Conservation (phyloP, 2,113 vertebrate species). For the Gallinago paraguaiae region DNA sequence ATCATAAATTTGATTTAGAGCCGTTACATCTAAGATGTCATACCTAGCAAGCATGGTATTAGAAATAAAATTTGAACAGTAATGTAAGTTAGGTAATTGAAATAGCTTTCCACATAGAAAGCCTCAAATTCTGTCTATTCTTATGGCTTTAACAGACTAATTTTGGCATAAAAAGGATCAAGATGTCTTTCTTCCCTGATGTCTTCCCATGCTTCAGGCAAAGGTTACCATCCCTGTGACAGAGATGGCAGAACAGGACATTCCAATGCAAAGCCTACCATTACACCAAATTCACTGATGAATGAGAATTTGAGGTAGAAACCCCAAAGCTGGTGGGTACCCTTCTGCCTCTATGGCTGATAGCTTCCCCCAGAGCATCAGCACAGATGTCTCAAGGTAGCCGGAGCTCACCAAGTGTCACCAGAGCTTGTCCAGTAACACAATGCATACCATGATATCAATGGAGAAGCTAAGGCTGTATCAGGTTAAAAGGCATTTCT, state of each 20-base stretch:
- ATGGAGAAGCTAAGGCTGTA: not conserved
- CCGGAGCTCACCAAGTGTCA: not conserved
- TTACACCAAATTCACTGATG: not conserved
- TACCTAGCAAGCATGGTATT: not conserved
- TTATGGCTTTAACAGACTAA: not conserved
- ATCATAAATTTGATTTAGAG: not conserved
- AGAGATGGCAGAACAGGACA: not conserved
- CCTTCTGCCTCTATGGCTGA: not conserved
- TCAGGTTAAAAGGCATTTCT: not conserved
- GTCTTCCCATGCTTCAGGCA: not conserved
- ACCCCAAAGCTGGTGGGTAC: not conserved
- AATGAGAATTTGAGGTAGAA: not conserved
- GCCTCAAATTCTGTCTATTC: not conserved
- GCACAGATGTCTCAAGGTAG: not conserved
- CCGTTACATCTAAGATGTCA: not conserved
- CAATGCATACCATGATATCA: not conserved
- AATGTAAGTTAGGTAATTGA: not conserved
- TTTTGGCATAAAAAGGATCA: not conserved
- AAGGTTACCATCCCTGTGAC: rapidly evolving
- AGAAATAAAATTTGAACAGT: not conserved
- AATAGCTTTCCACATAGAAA: not conserved
- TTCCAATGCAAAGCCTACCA: not conserved
- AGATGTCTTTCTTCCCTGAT: not conserved
- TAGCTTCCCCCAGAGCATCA: not conserved
- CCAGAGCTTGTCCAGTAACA: not conserved